phyloP scores from a whole-genome alignment of 2,113 vertebrate genomes.

The Lampris incognitus region DNA sequence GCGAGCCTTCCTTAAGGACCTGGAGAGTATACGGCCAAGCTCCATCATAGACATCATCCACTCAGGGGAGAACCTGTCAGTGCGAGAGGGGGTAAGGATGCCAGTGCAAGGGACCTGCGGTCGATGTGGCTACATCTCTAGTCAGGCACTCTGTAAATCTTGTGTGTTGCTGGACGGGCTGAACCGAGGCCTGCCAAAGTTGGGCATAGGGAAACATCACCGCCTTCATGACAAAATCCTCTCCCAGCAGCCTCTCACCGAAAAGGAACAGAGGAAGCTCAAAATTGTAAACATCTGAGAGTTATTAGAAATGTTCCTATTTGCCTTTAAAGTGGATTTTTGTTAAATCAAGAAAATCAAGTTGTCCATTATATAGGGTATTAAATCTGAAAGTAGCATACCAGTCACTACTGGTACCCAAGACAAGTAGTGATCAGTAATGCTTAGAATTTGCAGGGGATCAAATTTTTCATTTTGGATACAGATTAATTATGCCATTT shows the following conservation, averaged over 20 bases:
- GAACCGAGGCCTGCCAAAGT: constrained; percentile 86
- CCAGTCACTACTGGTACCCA: too few species aligned
- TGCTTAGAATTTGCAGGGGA: too few species aligned
- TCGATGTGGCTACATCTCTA: constrained; percentile 90
- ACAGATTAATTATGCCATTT: too few species aligned
- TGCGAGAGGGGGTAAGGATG: constrained; percentile 84
- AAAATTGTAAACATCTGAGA: constrained; percentile 75
- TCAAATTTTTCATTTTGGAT: too few species aligned
- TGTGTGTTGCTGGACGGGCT: constrained; percentile 90
- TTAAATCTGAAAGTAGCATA: too few species aligned
- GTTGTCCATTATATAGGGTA: not conserved
- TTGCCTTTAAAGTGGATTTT: not conserved
- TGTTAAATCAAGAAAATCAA: not conserved
- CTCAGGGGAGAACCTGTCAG: constrained; percentile 87
- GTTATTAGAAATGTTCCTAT: not conserved
- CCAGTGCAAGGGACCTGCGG: constrained; percentile 86
- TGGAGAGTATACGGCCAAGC: constrained; percentile 88
- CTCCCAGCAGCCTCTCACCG: constrained; percentile 78
- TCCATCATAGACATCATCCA: constrained; percentile 89
- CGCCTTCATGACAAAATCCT: constrained; percentile 83
- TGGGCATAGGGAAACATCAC: constrained; percentile 89
- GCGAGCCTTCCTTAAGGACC: constrained; percentile 87
- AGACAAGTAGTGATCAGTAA: too few species aligned
- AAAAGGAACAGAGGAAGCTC: constrained; percentile 79
- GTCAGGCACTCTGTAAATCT: constrained; percentile 88